A percentile compares a stretch with the other conserved stretches of the same genome.
Evolutionary conservation across 2,888 invertebrate species (phyloP).

Genomic region (Pharmacophagus antenor): DNA sequence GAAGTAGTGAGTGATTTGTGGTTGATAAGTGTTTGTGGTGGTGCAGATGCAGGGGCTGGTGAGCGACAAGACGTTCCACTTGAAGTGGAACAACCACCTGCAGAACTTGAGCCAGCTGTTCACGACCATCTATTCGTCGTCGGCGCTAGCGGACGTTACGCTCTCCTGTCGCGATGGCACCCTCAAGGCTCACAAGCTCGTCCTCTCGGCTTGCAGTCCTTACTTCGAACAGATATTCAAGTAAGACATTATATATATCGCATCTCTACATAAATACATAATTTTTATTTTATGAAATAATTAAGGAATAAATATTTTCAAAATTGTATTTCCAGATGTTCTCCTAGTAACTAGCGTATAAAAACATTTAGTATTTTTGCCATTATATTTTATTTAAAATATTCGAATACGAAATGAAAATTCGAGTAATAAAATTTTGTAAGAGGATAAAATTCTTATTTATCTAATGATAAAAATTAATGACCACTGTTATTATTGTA

Average conservation of each 20-base stretch:
- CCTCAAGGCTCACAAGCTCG: conserved; percentile 85
- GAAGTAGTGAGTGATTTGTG: conserved; percentile 67
- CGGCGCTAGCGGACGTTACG: conserved; percentile 85
- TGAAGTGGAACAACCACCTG: conserved; percentile 87
- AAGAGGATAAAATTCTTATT: conserved; percentile 22
- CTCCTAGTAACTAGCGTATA: background rate
- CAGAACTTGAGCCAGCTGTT: conserved; percentile 86
- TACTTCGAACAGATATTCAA: conserved; percentile 88
- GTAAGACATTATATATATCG: conserved; percentile 45
- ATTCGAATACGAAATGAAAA: background rate
- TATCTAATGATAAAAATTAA: conserved; percentile 38
- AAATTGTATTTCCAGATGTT: conserved; percentile 9
- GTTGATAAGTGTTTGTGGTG: conserved; percentile 67
- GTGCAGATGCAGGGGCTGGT: conserved; percentile 81
- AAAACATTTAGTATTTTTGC: background rate
- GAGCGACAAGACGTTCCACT: conserved; percentile 84
- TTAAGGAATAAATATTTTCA: conserved; percentile 3
- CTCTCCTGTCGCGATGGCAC: conserved; percentile 86
- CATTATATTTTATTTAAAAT: background rate
- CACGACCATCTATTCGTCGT: conserved; percentile 85
- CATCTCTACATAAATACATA: background rate
- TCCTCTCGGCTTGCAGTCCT: conserved; percentile 87
- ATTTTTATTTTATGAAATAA: background rate
- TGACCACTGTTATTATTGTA: conserved; percentile 12
- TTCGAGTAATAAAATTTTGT: background rate